phyloP scores from a whole-genome alignment of 2,888 invertebrate genomes.

The Heliconius ethilla region DNA sequence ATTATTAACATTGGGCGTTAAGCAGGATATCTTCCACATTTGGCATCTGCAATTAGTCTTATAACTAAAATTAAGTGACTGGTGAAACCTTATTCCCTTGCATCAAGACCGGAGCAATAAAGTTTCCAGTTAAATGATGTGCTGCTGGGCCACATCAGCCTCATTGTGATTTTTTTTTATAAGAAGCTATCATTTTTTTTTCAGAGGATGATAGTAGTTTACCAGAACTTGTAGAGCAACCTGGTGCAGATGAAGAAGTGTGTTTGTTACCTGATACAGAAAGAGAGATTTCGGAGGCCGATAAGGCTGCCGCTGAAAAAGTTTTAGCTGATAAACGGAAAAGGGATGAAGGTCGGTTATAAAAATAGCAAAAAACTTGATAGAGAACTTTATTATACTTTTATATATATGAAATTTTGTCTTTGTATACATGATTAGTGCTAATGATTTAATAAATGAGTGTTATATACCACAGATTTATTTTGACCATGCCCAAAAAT shows the following conservation, averaged over 20 bases:
- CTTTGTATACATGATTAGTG: too few relatives aligned
- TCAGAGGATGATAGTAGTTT: conserved; percentile 52
- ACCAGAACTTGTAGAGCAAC: conserved; percentile 74
- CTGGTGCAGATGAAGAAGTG: conserved; percentile 85
- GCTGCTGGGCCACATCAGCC: too few relatives aligned
- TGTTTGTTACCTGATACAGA: conserved; percentile 87
- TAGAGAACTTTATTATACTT: neutral
- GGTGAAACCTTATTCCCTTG: too few relatives aligned
- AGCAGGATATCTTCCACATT: too few relatives aligned
- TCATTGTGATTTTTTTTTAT: too few relatives aligned
- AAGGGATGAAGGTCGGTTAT: conserved; percentile 61
- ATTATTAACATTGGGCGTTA: too few relatives aligned
- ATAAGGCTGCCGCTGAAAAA: conserved; percentile 83
- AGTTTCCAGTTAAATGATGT: too few relatives aligned
- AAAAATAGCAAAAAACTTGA: neutral
- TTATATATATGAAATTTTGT: too few relatives aligned
- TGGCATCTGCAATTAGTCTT: too few relatives aligned
- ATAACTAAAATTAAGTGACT: too few relatives aligned
- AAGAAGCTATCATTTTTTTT: conserved; percentile 14
- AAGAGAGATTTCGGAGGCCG: conserved; percentile 85
- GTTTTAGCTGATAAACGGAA: conserved; percentile 75
- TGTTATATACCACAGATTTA: neutral
- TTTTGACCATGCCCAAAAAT: too few relatives aligned
- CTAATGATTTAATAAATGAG: neutral
- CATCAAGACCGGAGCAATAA: too few relatives aligned